Evolutionary conservation across 2,113 vertebrate genomes (phyloP).

Genomic region (Pterophyllum scalare): DNA sequence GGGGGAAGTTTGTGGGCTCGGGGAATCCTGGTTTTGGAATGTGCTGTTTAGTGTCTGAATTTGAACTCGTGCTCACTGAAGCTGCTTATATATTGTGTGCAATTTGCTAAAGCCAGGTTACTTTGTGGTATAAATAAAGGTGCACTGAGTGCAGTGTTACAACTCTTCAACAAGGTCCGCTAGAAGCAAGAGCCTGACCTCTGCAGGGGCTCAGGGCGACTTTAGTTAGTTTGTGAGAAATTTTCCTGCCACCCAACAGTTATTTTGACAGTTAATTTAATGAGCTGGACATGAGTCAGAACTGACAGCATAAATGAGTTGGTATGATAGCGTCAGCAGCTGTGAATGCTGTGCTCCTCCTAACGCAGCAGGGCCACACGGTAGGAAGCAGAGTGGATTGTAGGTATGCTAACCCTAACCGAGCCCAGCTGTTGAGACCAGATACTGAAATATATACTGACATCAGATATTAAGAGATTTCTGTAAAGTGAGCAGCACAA

Average conservation of each 20-base stretch:
- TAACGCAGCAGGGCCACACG: neutral
- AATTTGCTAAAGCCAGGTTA: neutral
- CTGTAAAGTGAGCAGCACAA: neutral
- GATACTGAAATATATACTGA: neutral
- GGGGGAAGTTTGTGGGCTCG: no score
- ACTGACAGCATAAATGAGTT: no score
- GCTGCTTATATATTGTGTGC: constrained; percentile 6
- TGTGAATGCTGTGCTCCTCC: neutral
- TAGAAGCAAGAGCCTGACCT: neutral
- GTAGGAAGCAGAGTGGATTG: neutral
- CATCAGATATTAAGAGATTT: neutral
- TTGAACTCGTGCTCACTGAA: constrained; percentile 5
- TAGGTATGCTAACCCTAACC: neutral
- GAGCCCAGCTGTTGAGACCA: neutral
- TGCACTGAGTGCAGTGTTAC: constrained; percentile 13
- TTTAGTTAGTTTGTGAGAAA: neutral
- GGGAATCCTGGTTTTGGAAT: neutral
- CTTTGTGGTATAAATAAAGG: constrained; percentile 2
- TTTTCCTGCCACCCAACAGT: constrained; percentile 10
- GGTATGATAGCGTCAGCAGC: neutral
- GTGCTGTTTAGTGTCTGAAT: neutral
- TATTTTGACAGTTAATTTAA: neutral
- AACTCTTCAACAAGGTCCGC: neutral
- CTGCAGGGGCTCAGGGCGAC: neutral
- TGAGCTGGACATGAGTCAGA: neutral